These are phyloP conservation scores for Tortrix viridana DNA, from an alignment of 2,888 invertebrate genomes.

Conservation along the genomic window DNA sequence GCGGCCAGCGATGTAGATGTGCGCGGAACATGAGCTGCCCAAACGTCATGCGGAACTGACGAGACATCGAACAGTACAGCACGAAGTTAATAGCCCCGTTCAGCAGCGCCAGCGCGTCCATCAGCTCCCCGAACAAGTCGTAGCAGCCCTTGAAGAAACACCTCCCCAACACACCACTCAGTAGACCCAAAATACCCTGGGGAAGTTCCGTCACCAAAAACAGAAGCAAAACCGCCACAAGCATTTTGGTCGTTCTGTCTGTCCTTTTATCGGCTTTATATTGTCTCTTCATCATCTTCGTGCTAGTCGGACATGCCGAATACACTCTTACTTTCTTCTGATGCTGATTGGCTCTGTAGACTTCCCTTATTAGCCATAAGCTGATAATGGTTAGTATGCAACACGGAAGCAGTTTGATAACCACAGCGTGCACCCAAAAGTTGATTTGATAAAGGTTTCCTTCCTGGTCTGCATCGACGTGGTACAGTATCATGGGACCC, in stretches of 20 bases:
- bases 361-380: constrained; percentile 87
- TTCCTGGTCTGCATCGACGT: constrained; percentile 83
- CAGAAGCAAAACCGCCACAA: constrained; percentile 93
- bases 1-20: constrained; percentile 73
- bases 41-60: constrained; percentile 90
- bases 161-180: constrained; percentile 79
- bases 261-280: constrained; percentile 73
- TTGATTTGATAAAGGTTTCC: constrained; percentile 87
- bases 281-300: constrained; percentile 68
- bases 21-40: constrained; percentile 77
- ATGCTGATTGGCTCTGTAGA: constrained; percentile 88
- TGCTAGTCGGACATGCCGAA: constrained; percentile 71
- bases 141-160: constrained; percentile 93
- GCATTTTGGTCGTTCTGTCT: constrained; percentile 95
- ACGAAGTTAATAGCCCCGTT: constrained; percentile 98
- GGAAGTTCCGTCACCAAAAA: constrained; percentile 96
- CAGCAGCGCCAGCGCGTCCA: constrained; percentile 95
- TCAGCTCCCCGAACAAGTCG: constrained; percentile 91
- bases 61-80: constrained; percentile 96
- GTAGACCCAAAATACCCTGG: constrained; percentile 86
- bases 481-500: constrained; percentile 74
- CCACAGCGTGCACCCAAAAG: constrained; percentile 92
- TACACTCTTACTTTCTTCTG: constrained; percentile 85
- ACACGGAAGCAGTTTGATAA: constrained; percentile 92
- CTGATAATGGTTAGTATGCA: constrained; percentile 90